Base-by-base conservation (phyloP, 92 coral and sea anemone species). In the Umimayanthus kanabou region DNA sequence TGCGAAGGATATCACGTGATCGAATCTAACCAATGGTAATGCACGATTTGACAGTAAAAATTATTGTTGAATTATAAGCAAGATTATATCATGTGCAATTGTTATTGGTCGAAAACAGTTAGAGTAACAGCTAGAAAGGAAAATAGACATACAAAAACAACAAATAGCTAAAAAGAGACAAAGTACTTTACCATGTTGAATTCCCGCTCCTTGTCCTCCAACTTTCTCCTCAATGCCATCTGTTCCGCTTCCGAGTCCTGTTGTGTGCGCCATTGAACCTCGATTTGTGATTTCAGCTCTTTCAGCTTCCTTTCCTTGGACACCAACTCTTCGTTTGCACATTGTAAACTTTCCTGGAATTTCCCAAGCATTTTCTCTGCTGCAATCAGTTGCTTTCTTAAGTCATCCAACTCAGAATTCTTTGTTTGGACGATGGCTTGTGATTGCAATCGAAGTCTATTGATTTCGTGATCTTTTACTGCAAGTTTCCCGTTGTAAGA, bases 391-490 rank as follows among this genome's bases (percentile, higher is more conserved):
- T 67, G 64, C 25, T 71, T 71, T 43, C 33, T 29, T 2, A 4
- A 16, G 33, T 83, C 66, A 28, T 47, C 61, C 11, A 83, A 16
- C 15, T 70, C 87, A 28, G 33, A 26, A 47, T 83, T 50, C 65
- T 43, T 83, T 3, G 64, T 39, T 26, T 83, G 70, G 22, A 69
- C 26, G 25, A 69, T 43, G 14, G 78, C 26, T 47, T 83, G 39
- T 20, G 77, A 28, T 33, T 70, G 65, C 40, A 83, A 1, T 7
- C 65, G 78, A 83, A 83, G 61, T 16, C 64, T 83, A 4, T 83
- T 67, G 11, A 83, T 83, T 69, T 83, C 87, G 64, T 39, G 25
- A 16, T 83, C 65, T 16, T 83, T 83, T 15, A 43, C 6, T 11
- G 33, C n/a, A 83, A 83, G 78, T 8, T 69, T 69, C 66, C 42